Percentiles rank a stretch among this genome's conserved stretches.
Evolutionary conservation across 92 coral and sea anemone species (phyloP).

Genomic region (Actinernus sp.): DNA sequence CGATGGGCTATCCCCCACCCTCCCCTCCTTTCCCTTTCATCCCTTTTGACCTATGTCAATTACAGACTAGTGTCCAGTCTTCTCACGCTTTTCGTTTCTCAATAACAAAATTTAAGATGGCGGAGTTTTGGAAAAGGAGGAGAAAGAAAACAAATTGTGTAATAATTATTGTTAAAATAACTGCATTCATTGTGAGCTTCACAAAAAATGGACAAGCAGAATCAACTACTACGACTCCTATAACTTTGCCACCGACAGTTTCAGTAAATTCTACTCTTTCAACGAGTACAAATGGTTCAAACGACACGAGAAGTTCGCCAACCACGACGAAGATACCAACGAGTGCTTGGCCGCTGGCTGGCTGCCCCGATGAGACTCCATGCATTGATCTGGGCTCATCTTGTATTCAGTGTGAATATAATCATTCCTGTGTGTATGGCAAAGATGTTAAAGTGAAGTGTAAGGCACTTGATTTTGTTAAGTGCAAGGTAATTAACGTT

Average conservation of each 20-base stretch:
- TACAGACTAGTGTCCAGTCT: neutral
- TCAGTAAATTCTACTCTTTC: constrained; percentile 3
- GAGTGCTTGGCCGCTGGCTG: neutral
- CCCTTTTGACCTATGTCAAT: too few relatives aligned
- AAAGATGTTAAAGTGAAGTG: constrained; percentile 72
- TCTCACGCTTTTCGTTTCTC: neutral
- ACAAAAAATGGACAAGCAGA: neutral
- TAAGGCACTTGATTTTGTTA: constrained; percentile 41
- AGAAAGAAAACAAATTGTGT: neutral
- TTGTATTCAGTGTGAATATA: constrained; percentile 62
- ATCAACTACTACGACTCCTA: neutral
- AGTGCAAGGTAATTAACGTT: constrained; percentile 68
- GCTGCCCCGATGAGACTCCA: constrained; percentile 62
- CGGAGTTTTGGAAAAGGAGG: neutral
- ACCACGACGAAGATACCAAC: constrained; percentile 16
- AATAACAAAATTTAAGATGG: neutral
- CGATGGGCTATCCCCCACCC: too few relatives aligned
- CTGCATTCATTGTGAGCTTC: neutral
- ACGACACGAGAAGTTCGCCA: neutral
- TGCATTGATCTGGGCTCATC: constrained; percentile 77
- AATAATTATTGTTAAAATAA: neutral
- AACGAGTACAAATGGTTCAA: neutral
- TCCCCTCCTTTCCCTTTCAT: too few relatives aligned
- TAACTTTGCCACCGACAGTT: neutral
- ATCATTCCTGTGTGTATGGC: constrained; percentile 84